These are phyloP conservation scores for Thecophora atra DNA, from an alignment of 2,888 invertebrate species.

Conservation along the genomic window DNA sequence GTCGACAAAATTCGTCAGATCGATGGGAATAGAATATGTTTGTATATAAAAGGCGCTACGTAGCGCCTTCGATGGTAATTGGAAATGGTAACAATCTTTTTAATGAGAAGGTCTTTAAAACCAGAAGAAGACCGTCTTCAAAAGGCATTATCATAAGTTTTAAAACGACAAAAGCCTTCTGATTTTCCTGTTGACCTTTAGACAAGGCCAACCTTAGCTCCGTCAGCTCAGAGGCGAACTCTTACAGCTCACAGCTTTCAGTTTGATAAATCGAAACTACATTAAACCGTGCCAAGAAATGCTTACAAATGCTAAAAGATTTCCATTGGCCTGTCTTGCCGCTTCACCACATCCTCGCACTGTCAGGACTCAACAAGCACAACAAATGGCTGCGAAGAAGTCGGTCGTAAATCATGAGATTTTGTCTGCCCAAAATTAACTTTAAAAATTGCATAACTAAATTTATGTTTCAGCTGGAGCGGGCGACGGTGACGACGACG, in stretches of 20 bases:
- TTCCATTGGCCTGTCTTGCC: neutral
- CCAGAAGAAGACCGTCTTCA: too few relatives aligned
- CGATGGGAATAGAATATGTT: too few relatives aligned
- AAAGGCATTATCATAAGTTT: too few relatives aligned
- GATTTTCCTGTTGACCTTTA: slow-evolving; percentile 12
- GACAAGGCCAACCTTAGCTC: neutral
- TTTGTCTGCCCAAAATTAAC: slow-evolving; percentile 37
- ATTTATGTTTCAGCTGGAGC: slow-evolving; percentile 31
- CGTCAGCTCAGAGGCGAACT: neutral
- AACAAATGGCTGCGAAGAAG: slow-evolving; percentile 30
- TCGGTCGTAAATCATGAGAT: slow-evolving; percentile 32
- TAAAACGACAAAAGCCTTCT: neutral
- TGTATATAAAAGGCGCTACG: too few relatives aligned
- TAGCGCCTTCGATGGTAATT: too few relatives aligned
- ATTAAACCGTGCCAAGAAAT: slow-evolving; percentile 8
- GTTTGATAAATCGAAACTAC: slow-evolving; percentile 28
- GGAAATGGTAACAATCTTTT: too few relatives aligned
- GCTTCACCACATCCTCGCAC: neutral
- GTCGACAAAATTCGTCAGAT: too few relatives aligned
- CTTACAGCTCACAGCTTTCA: neutral
- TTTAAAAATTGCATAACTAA: slow-evolving; percentile 37
- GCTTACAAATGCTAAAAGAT: slow-evolving; percentile 24
- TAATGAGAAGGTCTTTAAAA: too few relatives aligned
- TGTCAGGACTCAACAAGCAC: neutral
- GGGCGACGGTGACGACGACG: too few relatives aligned